Evolutionary conservation across 2,888 invertebrate genomes (phyloP).

Genomic region (Pachycephus smyrnensis): DNA sequence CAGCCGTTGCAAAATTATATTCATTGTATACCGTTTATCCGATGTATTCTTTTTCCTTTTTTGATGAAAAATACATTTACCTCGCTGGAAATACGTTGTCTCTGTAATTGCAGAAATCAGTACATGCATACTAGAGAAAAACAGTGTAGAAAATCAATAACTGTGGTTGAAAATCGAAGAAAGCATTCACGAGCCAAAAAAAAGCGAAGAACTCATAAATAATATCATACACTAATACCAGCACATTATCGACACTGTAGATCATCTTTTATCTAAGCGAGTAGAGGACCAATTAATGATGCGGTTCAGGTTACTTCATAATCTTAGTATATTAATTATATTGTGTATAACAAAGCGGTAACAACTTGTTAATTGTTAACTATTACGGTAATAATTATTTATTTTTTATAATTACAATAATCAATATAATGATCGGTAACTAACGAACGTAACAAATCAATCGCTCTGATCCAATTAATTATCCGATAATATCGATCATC

Average conservation of each 20-base stretch:
- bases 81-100: too few species aligned
- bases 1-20: not conserved
- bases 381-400: constrained; percentile 64
- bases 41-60: too few species aligned
- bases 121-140: not conserved
- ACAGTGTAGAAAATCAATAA: not conserved
- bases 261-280: constrained; percentile 21
- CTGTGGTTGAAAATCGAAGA: not conserved
- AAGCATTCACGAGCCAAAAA: not conserved
- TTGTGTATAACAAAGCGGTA: constrained; percentile 67
- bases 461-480: constrained; percentile 38
- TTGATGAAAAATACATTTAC: too few species aligned
- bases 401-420: constrained; percentile 63
- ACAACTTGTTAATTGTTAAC: constrained; percentile 66
- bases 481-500: constrained; percentile 49
- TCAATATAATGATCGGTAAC: constrained; percentile 62
- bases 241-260: not conserved
- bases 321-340: constrained; percentile 66
- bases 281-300: constrained; percentile 63
- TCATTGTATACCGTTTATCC: too few species aligned
- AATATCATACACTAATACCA: not conserved
- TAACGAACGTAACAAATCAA: constrained; percentile 59
- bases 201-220: not conserved
- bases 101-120: not conserved
- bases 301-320: constrained; percentile 40